Evolutionary conservation across 2,888 invertebrate species (phyloP).

Genomic region (Acleris laterana): DNA sequence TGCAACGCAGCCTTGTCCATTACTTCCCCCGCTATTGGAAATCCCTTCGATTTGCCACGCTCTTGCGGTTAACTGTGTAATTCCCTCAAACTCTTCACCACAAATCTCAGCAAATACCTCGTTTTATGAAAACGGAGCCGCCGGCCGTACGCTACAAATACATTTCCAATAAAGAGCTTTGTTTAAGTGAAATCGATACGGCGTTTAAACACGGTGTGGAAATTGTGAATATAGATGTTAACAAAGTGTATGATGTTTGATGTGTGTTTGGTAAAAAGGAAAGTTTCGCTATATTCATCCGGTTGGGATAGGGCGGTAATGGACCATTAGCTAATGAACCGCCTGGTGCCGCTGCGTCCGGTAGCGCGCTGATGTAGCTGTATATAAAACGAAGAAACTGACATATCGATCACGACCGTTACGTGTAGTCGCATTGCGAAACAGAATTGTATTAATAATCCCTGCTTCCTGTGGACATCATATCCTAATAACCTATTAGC

Average conservation of each 20-base stretch:
- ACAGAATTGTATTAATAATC: constrained; percentile 11
- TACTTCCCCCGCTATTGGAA: constrained; percentile 69
- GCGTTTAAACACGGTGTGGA: constrained; percentile 5
- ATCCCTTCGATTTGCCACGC: constrained; percentile 58
- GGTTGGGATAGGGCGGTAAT: constrained; percentile 41
- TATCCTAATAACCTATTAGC: constrained; percentile 50
- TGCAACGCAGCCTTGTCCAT: constrained; percentile 61
- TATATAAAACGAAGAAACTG: constrained; percentile 50
- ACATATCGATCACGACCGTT: constrained; percentile 45
- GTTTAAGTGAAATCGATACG: constrained; percentile 29
- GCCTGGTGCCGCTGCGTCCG: constrained; percentile 49
- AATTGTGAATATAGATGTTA: constrained; percentile 4
- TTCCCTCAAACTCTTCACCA: constrained; percentile 53
- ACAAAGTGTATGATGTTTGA: background rate
- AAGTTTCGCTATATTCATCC: constrained; percentile 27
- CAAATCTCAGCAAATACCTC: constrained; percentile 42
- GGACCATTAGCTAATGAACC: constrained; percentile 54
- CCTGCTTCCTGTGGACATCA: constrained; percentile 26
- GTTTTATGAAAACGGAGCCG: constrained; percentile 31
- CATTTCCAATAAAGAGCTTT: constrained; percentile 31
- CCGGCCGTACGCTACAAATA: constrained; percentile 22
- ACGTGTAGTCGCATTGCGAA: constrained; percentile 6
- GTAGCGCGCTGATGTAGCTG: constrained; percentile 50
- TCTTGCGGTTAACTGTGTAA: constrained; percentile 68
- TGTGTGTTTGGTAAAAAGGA: constrained; percentile 17